Evolutionary conservation across 2,888 invertebrate species (phyloP), one percentile per base, ranked within the genome.

Genomic region (Caenorhabditis wallacei): DNA sequence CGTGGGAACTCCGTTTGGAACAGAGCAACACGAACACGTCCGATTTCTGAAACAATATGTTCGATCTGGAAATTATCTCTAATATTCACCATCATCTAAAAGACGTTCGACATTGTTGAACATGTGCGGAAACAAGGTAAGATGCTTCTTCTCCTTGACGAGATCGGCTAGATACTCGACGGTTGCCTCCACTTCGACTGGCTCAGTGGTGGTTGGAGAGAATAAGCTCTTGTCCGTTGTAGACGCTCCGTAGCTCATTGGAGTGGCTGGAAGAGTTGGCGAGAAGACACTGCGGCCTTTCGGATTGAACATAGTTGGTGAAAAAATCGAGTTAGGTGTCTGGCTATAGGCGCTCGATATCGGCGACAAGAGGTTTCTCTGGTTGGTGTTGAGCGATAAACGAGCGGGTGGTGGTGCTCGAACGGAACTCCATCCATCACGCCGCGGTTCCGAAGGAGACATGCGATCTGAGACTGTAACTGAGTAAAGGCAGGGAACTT

Each of bases 1-100:
- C 96, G 96, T 93, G 96, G 96, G 90, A 97, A 97, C 94, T 97
- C 97, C 94, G 97, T 96, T 95, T 98, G 87, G 94, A 98, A 98
- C 93, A 98, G 94, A 93, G 96, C 96, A 91, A 97, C 95, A 93
- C 98, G 95, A 85, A 98, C 98, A 94, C 96, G 96, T 92, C 96
- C 96, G 92, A 98, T 98, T 95, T 98, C 97, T 98, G 95, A 81
- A 95, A 84, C 11, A 46, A 35, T n/a, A 57, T 8, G 8, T 3
- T 30, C 30, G 8, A 30, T 5, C 8, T 30, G 8, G 3, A 30
- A 3, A 5, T 30, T 30, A 20, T 56, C 18, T 0, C 18, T 2
- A 22, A 13, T 11, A 18, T 13, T 22, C 30, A 89, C 89, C 90
- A 37, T 89, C 87, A 53, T 91, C 89, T 16, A 91, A 70, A 13